A percentile compares a stretch with the other conserved stretches of the same genome.
phyloP scores from a whole-genome alignment of 2,113 vertebrate genomes.

The Psephotus haematonotus region DNA sequence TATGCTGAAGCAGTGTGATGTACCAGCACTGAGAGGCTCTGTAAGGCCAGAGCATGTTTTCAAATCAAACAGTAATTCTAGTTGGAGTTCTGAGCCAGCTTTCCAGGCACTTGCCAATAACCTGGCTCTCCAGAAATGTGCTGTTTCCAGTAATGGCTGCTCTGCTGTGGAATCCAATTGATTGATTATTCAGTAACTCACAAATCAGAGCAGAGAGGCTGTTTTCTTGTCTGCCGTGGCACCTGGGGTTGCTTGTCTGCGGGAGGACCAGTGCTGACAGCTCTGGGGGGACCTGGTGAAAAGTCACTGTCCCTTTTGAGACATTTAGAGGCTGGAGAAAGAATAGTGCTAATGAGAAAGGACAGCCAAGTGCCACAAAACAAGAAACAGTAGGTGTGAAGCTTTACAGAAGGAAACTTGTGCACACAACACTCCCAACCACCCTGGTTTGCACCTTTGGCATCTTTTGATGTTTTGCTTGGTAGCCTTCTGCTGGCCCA shows the following conservation, averaged over 20 bases:
- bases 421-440: accelerated
- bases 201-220: background rate
- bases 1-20: background rate
- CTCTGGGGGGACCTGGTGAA: background rate
- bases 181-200: background rate
- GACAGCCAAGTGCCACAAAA: background rate
- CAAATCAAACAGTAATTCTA: background rate
- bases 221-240: background rate
- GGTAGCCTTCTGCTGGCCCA: accelerated
- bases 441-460: background rate
- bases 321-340: background rate
- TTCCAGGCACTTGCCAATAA: background rate
- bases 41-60: background rate
- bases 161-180: background rate
- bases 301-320: background rate
- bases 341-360: background rate
- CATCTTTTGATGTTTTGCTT: background rate
- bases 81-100: background rate
- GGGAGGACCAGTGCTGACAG: background rate
- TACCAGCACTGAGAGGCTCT: background rate
- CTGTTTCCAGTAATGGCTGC: background rate
- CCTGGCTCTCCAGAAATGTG: background rate
- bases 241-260: background rate
- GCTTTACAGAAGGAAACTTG: background rate
- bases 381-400: background rate